Evolutionary conservation across 2,888 invertebrate genomes (phyloP).

Genomic region (Mayetiola destructor): DNA sequence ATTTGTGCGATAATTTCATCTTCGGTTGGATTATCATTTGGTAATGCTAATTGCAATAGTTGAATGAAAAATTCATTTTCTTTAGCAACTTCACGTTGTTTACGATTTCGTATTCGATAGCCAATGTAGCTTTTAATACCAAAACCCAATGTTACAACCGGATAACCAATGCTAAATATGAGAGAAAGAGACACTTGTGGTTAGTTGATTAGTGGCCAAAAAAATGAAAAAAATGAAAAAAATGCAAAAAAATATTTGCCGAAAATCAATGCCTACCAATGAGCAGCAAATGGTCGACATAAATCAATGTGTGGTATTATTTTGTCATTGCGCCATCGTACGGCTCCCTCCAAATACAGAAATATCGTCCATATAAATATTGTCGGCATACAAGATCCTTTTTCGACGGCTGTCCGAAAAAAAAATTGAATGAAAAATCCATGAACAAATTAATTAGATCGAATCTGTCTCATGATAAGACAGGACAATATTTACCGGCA

Average conservation of each 20-base stretch:
- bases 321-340: slow-evolving; percentile 61
- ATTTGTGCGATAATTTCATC: slow-evolving; percentile 16
- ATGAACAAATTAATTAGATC: neutral
- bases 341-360: slow-evolving; percentile 86
- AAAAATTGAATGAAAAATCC: slow-evolving; percentile 8
- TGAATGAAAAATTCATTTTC: slow-evolving; percentile 93
- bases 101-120: slow-evolving; percentile 76
- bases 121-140: slow-evolving; percentile 88
- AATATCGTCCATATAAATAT: slow-evolving; percentile 86
- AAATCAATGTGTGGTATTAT: slow-evolving; percentile 78
- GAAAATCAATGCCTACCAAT: slow-evolving; percentile 49
- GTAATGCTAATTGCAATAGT: slow-evolving; percentile 79
- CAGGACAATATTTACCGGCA: slow-evolving; percentile 36
- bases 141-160: slow-evolving; percentile 88
- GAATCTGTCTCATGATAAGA: neutral
- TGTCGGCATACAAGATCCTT: slow-evolving; percentile 88
- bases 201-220: neutral
- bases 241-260: neutral
- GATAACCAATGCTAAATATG: slow-evolving; percentile 64
- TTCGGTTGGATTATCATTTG: slow-evolving; percentile 38
- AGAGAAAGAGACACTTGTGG: neutral
- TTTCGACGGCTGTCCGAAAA: slow-evolving; percentile 41
- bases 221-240: slow-evolving; percentile 5
- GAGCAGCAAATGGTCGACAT: slow-evolving; percentile 91
- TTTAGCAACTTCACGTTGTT: slow-evolving; percentile 84